Base-by-base conservation (phyloP, 92 coral and sea anemone genomes). In the Actinernus sp. region DNA sequence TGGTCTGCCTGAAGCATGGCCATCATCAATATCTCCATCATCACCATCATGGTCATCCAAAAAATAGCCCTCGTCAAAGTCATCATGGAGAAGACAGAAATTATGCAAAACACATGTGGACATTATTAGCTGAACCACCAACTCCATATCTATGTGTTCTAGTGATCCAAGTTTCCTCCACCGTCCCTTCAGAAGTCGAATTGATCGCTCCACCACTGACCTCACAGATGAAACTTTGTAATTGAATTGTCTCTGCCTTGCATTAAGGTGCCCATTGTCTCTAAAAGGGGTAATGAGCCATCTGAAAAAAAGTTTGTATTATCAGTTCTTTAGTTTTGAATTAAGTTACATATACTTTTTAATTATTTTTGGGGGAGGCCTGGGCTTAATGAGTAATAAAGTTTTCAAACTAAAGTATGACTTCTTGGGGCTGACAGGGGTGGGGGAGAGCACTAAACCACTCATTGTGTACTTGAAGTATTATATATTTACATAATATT, bases 281-380 rank as follows among this genome's bases (percentile, higher is more conserved):
- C 78, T 34, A 44, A 49, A 79, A 16, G 78, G 86, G 11, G 65
- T 79, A 53, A 69, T 68, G 3, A 79, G 45, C 86, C 86, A 60
- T 25, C 86, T 79, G 66, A 47, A 49, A 59, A 38, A 39, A 14
- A 34, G 6, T 34, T 6, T 34, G 6, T 34, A 6, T 14, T 34
- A 8, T 2, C 8, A 34, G 14, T 34, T 6, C 14, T 34, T 34
- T 34, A 34, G n/a, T n/a, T n/a, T n/a, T n/a, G n/a, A n/a, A n/a
- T n/a, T n/a, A n/a, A n/a, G n/a, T n/a, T n/a, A n/a, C n/a, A n/a
- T n/a, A n/a, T n/a, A n/a, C n/a, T n/a, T n/a, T n/a, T n/a, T n/a
- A n/a, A n/a, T n/a, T n/a, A n/a, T n/a, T n/a, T n/a, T n/a, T n/a
- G n/a, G n/a, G n/a, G n/a, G n/a, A n/a, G n/a, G n/a, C n/a, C n/a